Conservation (phyloP, 2,888 invertebrate genomes). For the Argyresthia goedartella region DNA sequence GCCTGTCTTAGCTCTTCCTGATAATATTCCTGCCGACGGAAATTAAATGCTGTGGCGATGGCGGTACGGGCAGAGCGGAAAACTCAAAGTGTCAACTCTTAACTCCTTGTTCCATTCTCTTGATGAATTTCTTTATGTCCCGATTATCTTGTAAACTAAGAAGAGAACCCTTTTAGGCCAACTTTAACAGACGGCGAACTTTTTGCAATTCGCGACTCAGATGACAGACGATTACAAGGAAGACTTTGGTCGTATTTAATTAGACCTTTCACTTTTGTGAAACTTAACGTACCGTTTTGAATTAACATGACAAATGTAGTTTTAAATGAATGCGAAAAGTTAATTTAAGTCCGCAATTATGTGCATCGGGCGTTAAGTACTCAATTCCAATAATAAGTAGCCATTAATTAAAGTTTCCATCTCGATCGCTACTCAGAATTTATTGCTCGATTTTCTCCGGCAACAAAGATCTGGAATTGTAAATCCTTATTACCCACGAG, state of each 20-base stretch:
- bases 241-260: neutral
- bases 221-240: slow-evolving; percentile 12
- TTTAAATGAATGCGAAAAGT: slow-evolving; percentile 2
- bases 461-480: slow-evolving; percentile 3
- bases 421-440: slow-evolving; percentile 1
- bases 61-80: slow-evolving; percentile 34
- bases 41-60: slow-evolving; percentile 54
- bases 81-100: slow-evolving; percentile 51
- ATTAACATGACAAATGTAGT: slow-evolving; percentile 5
- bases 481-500: slow-evolving; percentile 3
- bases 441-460: slow-evolving; percentile 5
- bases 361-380: slow-evolving; percentile 1
- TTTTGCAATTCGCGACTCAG: slow-evolving; percentile 19
- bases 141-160: slow-evolving; percentile 37
- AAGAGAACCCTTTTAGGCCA: slow-evolving; percentile 22
- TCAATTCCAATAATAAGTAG: slow-evolving; percentile 3
- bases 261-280: neutral
- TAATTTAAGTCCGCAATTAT: slow-evolving; percentile 2
- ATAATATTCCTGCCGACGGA: slow-evolving; percentile 47
- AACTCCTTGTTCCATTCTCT: slow-evolving; percentile 26
- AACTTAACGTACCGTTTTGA: neutral
- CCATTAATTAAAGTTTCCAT: slow-evolving; percentile 6
- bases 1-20: slow-evolving; percentile 41
- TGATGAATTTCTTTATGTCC: slow-evolving; percentile 36
- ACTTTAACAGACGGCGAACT: slow-evolving; percentile 13